Conservation (phyloP, 2,797 vertebrate species). For the Hyperoplus lanceolatus region DNA sequence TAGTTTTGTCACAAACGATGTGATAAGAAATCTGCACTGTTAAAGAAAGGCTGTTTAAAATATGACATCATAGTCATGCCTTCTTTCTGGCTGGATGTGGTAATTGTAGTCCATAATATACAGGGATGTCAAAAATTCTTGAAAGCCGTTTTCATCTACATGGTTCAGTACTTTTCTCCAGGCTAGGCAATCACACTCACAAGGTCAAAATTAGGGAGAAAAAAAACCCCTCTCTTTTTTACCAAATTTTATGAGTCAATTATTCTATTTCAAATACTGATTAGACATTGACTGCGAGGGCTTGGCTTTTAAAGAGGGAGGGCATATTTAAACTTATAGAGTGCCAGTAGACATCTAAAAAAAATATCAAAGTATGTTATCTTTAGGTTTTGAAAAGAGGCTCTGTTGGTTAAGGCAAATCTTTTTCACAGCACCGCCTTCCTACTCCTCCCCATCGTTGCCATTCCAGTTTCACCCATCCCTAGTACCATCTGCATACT, state of each 20-base stretch:
- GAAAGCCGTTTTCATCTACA: conserved; percentile 32
- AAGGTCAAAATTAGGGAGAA: conserved; percentile 51
- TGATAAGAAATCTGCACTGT: background rate
- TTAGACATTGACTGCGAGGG: conserved; percentile 9
- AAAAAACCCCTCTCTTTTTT: conserved; percentile 20
- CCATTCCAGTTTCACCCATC: conserved; percentile 56
- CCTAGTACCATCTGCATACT: conserved; percentile 38
- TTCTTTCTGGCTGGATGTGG: background rate
- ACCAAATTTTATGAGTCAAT: conserved; percentile 56
- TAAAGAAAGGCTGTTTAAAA: background rate
- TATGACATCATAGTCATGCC: conserved; percentile 12
- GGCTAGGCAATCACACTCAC: conserved; percentile 50
- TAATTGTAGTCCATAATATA: conserved; percentile 28
- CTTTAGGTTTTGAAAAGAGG: conserved; percentile 11
- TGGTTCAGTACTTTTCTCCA: conserved; percentile 41
- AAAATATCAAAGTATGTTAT: background rate
- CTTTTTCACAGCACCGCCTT: conserved; percentile 32
- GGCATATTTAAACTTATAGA: background rate
- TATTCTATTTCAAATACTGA: conserved; percentile 31
- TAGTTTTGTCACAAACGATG: background rate
- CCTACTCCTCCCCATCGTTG: conserved; percentile 66
- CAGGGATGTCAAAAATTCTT: conserved; percentile 37
- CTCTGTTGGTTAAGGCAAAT: conserved; percentile 8
- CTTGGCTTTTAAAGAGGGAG: conserved; percentile 1
- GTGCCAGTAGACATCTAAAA: background rate